Conservation (phyloP, 35 echinoderm and acorn worm species). For the Heliocidaris erythrogramma region DNA sequence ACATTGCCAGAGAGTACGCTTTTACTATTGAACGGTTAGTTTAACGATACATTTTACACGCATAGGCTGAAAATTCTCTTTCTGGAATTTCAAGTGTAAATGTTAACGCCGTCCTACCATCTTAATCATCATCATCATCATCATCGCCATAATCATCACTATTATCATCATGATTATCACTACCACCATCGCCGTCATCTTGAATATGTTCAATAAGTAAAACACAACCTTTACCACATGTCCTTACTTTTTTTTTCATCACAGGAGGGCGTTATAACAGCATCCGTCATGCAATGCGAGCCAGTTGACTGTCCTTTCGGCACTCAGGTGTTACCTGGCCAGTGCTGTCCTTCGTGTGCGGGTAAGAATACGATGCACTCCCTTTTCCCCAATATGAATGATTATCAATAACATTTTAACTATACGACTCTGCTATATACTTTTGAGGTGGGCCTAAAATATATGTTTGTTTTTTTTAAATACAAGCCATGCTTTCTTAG, state of each 20-base stretch:
- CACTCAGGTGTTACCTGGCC: conserved; percentile 33
- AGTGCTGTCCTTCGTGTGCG: conserved; percentile 69
- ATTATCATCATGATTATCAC: background rate
- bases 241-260: background rate
- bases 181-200: background rate
- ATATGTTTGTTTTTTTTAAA: background rate
- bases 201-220: background rate
- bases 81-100: no score
- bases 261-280: conserved; percentile 78
- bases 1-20: no score
- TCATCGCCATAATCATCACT: no score
- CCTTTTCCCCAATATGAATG: no score
- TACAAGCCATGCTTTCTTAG: no score
- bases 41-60: no score
- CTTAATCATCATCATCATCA: no score
- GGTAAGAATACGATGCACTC: conserved; percentile 36
- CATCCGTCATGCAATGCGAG: conserved; percentile 63
- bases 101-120: no score
- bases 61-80: no score
- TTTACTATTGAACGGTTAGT: no score
- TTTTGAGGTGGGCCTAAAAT: background rate
- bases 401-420: background rate
- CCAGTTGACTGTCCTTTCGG: conserved; percentile 47
- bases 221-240: background rate
- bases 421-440: background rate